Evolutionary conservation across 2,797 vertebrate genomes (phyloP).

Genomic region (Phylloscopus collybita): DNA sequence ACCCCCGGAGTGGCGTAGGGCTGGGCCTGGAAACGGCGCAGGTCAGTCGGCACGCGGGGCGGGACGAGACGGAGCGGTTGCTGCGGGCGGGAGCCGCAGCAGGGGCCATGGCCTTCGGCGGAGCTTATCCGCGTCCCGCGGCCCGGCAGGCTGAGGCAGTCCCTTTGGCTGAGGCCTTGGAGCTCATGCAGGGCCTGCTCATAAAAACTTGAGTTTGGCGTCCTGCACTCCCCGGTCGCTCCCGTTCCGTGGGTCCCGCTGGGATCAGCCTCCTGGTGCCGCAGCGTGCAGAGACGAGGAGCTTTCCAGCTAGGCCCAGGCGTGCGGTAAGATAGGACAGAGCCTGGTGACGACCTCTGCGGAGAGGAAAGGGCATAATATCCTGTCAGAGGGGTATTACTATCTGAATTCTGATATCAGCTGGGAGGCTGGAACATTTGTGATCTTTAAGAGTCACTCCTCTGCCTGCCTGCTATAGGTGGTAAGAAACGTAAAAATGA

Average conservation of each 20-base stretch:
- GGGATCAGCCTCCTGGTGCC: not conserved
- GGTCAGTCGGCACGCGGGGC: not conserved
- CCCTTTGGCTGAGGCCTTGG: rapidly evolving
- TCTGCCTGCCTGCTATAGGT: rapidly evolving
- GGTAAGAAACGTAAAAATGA: not conserved
- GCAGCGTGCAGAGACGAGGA: rapidly evolving
- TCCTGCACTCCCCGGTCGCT: rapidly evolving
- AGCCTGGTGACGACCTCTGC: not conserved
- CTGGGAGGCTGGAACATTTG: not conserved
- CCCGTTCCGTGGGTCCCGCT: rapidly evolving
- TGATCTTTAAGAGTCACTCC: not conserved
- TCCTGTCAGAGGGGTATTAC: rapidly evolving
- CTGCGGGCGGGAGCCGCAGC: not conserved
- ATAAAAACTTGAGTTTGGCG: rapidly evolving
- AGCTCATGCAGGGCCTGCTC: rapidly evolving
- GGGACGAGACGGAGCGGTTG: not conserved
- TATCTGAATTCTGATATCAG: not conserved
- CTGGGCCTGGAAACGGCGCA: not conserved
- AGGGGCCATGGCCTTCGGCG: rapidly evolving
- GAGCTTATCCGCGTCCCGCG: too few relatives aligned
- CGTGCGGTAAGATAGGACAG: not conserved
- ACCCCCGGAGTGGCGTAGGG: not conserved
- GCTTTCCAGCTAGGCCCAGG: not conserved
- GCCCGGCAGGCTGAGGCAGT: not conserved
- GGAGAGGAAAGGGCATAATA: not conserved